phyloP scores from a whole-genome alignment of 2,888 invertebrate genomes.

The Pandemis heparana region DNA sequence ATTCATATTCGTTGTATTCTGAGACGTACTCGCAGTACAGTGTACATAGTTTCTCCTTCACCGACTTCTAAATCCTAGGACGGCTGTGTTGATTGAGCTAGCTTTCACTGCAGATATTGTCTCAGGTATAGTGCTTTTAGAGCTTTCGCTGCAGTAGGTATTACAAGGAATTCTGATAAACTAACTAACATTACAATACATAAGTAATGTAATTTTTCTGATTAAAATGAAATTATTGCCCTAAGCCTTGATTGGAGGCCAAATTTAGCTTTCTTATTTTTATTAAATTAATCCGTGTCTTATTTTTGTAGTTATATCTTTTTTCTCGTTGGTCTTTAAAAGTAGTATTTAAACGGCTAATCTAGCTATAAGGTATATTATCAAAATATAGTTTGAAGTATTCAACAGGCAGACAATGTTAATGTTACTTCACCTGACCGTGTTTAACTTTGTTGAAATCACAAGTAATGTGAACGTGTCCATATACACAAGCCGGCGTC shows the following conservation, averaged over 20 bases:
- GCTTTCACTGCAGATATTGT: constrained; percentile 10
- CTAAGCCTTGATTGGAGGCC: no score
- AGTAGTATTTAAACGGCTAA: no score
- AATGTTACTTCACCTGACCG: neutral
- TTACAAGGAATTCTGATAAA: constrained; percentile 8
- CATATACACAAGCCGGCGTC: neutral
- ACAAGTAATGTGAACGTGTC: neutral
- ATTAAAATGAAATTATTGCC: no score
- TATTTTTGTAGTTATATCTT: no score
- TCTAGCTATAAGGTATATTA: no score
- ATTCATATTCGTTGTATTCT: constrained; percentile 31
- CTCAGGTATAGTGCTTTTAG: neutral
- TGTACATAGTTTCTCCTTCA: constrained; percentile 16
- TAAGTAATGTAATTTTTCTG: no score
- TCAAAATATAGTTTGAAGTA: no score
- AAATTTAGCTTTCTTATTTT: no score
- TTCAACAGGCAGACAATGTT: neutral
- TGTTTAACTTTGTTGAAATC: neutral
- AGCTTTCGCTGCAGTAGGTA: neutral
- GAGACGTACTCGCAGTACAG: constrained; percentile 3
- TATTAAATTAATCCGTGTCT: no score
- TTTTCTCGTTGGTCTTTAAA: no score
- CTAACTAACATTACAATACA: neutral
- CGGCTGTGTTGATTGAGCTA: constrained; percentile 23
- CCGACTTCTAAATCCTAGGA: constrained; percentile 22